phyloP scores from a whole-genome alignment of 2,113 vertebrate species.

The Apteryx owenii region DNA sequence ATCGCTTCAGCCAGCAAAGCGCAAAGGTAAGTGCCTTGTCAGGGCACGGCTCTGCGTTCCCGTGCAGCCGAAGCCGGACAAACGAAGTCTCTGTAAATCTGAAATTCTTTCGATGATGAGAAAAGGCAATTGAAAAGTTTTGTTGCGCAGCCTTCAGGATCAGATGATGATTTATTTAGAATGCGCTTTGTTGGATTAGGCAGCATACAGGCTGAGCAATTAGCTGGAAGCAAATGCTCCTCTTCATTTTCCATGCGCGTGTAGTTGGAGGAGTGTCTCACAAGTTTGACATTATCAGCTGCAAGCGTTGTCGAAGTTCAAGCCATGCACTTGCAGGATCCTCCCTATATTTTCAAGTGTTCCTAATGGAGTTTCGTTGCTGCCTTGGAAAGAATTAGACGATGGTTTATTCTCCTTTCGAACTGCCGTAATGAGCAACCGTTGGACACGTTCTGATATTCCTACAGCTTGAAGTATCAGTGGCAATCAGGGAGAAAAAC shows the following conservation, averaged over 20 bases:
- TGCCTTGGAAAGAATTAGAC: background rate
- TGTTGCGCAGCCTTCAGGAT: slow-evolving; percentile 19
- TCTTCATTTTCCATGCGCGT: background rate
- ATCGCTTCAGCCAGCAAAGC: background rate
- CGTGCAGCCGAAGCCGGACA: background rate
- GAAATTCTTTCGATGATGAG: background rate
- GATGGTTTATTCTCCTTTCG: background rate
- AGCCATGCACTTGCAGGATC: background rate
- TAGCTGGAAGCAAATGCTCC: slow-evolving; percentile 30
- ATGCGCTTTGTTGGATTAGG: background rate
- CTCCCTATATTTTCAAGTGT: background rate
- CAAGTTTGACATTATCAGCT: background rate
- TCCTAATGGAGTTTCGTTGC: background rate
- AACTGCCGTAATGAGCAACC: background rate
- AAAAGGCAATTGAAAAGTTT: slow-evolving; percentile 24
- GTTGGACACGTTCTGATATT: background rate
- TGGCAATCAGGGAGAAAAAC: background rate
- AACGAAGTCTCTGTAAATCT: background rate
- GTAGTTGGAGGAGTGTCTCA: background rate
- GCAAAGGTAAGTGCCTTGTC: background rate
- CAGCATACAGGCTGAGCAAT: background rate
- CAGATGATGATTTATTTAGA: slow-evolving; percentile 4
- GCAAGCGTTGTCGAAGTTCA: background rate
- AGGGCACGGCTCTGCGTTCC: background rate
- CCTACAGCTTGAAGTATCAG: background rate